These are phyloP conservation scores for Aethina tumida DNA, from an alignment of 1,140 invertebrate species.

Conservation along the genomic window DNA sequence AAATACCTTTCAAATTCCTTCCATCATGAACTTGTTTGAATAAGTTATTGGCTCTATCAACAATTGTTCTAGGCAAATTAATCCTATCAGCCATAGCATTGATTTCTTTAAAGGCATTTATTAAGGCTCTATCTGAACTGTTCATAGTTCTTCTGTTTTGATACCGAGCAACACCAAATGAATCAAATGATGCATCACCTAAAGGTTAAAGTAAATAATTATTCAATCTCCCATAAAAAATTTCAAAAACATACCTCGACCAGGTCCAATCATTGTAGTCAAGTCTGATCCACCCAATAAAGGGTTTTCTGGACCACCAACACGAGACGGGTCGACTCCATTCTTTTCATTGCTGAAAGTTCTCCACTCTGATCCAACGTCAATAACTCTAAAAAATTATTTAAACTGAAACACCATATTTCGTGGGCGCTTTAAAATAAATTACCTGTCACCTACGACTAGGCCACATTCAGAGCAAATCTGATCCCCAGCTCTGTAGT, in stretches of 20 bases:
- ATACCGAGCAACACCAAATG: slow-evolving; percentile 84
- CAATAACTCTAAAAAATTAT: slow-evolving; percentile 73
- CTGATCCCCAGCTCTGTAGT: slow-evolving; percentile 97
- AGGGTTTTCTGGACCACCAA: slow-evolving; percentile 94
- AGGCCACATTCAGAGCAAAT: slow-evolving; percentile 98
- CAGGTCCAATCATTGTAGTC: slow-evolving; percentile 94
- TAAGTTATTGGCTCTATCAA: slow-evolving; percentile 89
- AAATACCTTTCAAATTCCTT: slow-evolving; percentile 83
- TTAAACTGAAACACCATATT: neutral
- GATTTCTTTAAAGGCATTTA: slow-evolving; percentile 95
- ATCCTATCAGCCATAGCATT: slow-evolving; percentile 96
- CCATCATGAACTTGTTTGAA: slow-evolving; percentile 99
- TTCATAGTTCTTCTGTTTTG: slow-evolving; percentile 89
- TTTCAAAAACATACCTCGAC: slow-evolving; percentile 42
- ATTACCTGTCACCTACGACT: slow-evolving; percentile 93
- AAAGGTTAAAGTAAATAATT: slow-evolving; percentile 9
- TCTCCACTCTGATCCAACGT: slow-evolving; percentile 99
- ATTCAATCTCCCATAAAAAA: neutral
- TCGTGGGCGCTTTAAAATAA: slow-evolving; percentile 3
- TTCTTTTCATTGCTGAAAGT: slow-evolving; percentile 99
- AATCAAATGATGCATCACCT: slow-evolving; percentile 55
- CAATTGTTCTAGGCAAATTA: slow-evolving; percentile 90
- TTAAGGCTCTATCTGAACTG: slow-evolving; percentile 86
- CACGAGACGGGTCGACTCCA: slow-evolving; percentile 95
- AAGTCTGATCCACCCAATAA: slow-evolving; percentile 92